Base-by-base conservation (phyloP, 2,797 vertebrate species). In the Parotocinclus haroldoi region DNA sequence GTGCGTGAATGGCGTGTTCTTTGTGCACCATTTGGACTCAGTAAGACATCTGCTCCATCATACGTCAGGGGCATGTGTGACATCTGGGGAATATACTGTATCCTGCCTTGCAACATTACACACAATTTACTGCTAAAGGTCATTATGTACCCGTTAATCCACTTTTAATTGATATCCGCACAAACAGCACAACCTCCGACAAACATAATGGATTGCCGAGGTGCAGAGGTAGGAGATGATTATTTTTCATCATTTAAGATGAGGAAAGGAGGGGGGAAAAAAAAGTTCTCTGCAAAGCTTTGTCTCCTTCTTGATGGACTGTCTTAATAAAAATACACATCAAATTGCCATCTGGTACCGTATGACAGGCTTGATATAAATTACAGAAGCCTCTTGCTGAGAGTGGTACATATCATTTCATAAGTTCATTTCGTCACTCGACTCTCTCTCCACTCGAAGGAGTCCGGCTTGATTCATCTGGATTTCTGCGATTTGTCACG, bases 121-220 rank as follows among this genome's bases (percentile, higher is more conserved):
- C 91, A 90, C 91, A 91, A 92, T 91, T 92, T 92, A 92, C 91
- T 90, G 89, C 89, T 91, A 92, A 92, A 92, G 91, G 91, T 92
- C 90, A 91, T 90, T 91, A 91, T 90, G 89, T 88, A 89, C 88
- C 89, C 89, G 89, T 91, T 91, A 92, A 91, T 92, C 89, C 89
- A 90, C 89, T 91, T 92, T 91, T 91, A 91, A 91, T 91, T 92
- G 91, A 91, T 91, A 91, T 91, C 88, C 88, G 87, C 85, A 87
- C 86, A 91, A 91, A 92, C 89, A 91, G 88, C 87, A 87, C 87
- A 90, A 89, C 88, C 87, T 89, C 83, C 80, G 87, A 85, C 86
- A 88, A 88, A 86, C 87, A 85, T 85, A 88, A 89, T 87, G 83
- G 88, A 88, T 89, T 85, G 77, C 83, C 84, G 68, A 80, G 84